Evolutionary conservation across 1,140 invertebrate genomes (phyloP).

Genomic region (Schlechtendalia chinensis): DNA sequence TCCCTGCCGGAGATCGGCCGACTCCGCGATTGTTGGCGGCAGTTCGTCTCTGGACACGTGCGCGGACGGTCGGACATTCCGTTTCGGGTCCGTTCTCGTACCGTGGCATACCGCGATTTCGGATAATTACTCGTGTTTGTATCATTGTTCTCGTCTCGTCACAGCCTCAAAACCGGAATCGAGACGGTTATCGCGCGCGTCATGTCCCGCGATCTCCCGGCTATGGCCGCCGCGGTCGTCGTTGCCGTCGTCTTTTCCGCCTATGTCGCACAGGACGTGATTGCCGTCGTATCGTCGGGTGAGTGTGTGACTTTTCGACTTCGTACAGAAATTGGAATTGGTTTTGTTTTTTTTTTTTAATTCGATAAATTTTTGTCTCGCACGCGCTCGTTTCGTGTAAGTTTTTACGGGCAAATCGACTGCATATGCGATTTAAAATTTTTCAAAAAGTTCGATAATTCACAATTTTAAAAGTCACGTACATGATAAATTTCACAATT

Average conservation of each 20-base stretch:
- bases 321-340: too few species aligned
- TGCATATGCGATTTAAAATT: too few species aligned
- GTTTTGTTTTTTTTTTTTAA: neutral
- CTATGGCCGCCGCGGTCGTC: neutral
- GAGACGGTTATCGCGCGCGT: neutral
- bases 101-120: too few species aligned
- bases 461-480: too few species aligned
- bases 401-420: too few species aligned
- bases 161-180: too few species aligned
- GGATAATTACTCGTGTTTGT: neutral
- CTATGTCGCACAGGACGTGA: neutral
- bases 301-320: neutral
- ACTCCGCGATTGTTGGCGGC: neutral
- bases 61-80: neutral
- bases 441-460: too few species aligned
- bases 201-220: neutral
- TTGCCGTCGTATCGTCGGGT: neutral
- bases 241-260: neutral
- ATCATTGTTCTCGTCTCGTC: neutral
- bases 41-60: constrained; percentile 44
- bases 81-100: neutral
- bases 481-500: too few species aligned
- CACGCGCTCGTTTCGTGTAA: too few species aligned
- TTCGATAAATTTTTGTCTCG: neutral
- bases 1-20: neutral